Evolutionary conservation across 2,113 vertebrate genomes (phyloP).

Genomic region (Oenanthe oenanthe): DNA sequence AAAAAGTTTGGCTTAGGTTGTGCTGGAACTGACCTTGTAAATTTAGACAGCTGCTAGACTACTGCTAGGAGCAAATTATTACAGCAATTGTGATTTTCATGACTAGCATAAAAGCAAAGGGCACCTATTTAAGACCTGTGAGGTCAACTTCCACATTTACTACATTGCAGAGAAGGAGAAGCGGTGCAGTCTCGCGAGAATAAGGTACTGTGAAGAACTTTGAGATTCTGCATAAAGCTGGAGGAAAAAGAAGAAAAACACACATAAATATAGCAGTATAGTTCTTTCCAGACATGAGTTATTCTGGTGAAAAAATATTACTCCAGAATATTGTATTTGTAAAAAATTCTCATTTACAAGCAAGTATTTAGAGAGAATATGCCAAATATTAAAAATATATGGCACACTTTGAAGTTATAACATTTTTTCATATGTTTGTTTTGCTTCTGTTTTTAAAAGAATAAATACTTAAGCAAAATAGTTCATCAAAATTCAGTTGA

Average conservation of each 20-base stretch:
- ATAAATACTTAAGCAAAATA: neutral
- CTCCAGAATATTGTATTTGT: neutral
- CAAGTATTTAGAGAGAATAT: neutral
- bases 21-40: constrained; percentile 75
- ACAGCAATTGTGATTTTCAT: constrained; percentile 67
- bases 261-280: neutral
- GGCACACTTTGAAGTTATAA: neutral
- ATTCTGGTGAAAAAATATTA: neutral
- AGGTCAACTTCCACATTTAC: constrained; percentile 58
- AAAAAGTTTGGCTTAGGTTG: constrained; percentile 68
- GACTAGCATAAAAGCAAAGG: constrained; percentile 61
- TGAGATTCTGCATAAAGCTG: neutral
- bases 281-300: neutral
- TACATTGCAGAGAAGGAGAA: constrained; percentile 31
- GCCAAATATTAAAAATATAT: neutral
- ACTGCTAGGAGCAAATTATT: constrained; percentile 74
- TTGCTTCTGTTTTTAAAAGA: neutral
- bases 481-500: neutral
- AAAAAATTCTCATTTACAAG: neutral
- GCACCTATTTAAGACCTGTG: constrained; percentile 37
- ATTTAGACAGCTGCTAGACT: constrained; percentile 79
- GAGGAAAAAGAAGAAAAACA: neutral
- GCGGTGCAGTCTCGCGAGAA: neutral
- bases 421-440: neutral
- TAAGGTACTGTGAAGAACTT: neutral